These are phyloP conservation scores for Trypoxylus dichotomus DNA, from an alignment of 1,140 invertebrate genomes.

Conservation along the genomic window DNA sequence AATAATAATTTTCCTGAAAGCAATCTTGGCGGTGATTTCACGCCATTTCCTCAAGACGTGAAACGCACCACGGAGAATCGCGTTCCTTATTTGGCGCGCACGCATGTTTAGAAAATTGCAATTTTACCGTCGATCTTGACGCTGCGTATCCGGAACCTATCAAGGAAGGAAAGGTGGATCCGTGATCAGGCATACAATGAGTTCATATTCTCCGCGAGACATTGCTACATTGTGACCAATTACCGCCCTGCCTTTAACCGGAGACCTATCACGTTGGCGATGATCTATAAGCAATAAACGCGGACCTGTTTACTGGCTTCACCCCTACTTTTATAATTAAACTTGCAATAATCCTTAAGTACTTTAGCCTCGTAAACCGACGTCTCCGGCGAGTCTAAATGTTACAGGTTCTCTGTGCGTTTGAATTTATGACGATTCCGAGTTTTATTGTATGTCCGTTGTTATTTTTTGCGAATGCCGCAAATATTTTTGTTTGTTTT, in stretches of 20 bases:
- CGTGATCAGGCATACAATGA: neutral
- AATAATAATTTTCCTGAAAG: no score
- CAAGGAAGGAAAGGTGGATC: conserved; percentile 16
- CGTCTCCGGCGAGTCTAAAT: conserved; percentile 34
- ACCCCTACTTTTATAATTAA: conserved; percentile 45
- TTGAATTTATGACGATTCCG: conserved; percentile 28
- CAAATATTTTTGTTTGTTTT: conserved; percentile 9
- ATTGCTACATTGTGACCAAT: conserved; percentile 34
- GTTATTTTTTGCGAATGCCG: conserved; percentile 1
- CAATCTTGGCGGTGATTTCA: no score
- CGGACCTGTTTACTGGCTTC: conserved; percentile 41
- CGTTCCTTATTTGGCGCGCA: neutral
- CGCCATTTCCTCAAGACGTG: no score
- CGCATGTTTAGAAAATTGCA: neutral
- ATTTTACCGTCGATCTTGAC: neutral
- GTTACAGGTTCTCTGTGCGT: conserved; percentile 30
- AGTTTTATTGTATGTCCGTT: conserved; percentile 1
- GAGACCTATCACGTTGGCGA: conserved; percentile 35
- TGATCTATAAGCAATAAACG: conserved; percentile 43
- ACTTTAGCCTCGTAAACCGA: conserved; percentile 38
- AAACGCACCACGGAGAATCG: neutral
- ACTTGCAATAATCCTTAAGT: conserved; percentile 44
- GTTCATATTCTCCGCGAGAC: conserved; percentile 1
- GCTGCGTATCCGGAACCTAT: conserved; percentile 5
- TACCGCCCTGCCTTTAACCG: conserved; percentile 28